phyloP scores from a whole-genome alignment of 1,140 invertebrate genomes.

The Coelopa frigida region DNA sequence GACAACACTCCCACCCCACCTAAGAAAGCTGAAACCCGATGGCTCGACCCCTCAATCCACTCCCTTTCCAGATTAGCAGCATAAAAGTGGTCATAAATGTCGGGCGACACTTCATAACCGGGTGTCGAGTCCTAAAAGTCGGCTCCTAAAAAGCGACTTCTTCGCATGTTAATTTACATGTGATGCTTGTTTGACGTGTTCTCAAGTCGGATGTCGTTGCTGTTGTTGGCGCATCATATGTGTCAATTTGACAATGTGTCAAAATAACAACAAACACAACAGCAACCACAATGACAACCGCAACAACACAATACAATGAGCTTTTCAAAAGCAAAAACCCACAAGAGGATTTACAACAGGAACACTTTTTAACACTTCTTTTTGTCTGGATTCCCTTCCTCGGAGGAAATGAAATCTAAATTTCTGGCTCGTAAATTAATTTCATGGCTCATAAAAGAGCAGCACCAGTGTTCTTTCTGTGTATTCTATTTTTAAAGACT shows the following conservation, averaged over 20 bases:
- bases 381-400: neutral
- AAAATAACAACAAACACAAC: neutral
- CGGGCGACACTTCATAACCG: no score
- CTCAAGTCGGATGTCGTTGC: neutral
- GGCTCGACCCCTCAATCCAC: no score
- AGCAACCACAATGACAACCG: neutral
- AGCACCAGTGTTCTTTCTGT: constrained; percentile 3
- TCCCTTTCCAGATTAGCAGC: no score
- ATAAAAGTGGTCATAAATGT: no score
- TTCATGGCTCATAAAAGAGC: constrained; percentile 42
- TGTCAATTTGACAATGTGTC: neutral
- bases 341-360: neutral
- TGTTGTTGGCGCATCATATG: no score
- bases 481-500: neutral
- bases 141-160: no score
- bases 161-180: no score
- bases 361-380: constrained; percentile 1
- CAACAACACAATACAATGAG: no score
- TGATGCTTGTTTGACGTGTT: neutral
- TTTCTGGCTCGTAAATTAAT: constrained; percentile 45
- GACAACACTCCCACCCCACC: no score
- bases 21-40: no score
- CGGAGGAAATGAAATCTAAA: constrained; percentile 38
- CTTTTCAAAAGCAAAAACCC: no score
- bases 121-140: no score